A percentile compares a stretch with the other conserved stretches of the same genome.
These are phyloP conservation scores for Rhynchopsitta pachyrhyncha DNA, from an alignment of 2,113 vertebrate genomes.

Conservation along the genomic window DNA sequence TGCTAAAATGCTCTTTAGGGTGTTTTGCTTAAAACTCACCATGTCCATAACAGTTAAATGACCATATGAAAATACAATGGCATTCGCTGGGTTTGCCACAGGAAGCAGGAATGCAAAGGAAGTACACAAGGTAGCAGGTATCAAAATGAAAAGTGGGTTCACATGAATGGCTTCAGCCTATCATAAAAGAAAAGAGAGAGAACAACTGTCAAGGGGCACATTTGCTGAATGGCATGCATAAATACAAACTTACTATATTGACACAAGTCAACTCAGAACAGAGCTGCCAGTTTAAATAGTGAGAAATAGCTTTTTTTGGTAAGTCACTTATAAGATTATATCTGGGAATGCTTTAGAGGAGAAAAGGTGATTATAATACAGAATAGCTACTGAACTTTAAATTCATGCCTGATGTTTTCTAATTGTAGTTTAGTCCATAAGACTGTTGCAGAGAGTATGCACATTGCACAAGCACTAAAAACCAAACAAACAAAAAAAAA, in stretches of 20 bases:
- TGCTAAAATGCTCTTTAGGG: not conserved
- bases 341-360: not conserved
- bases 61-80: conserved; percentile 89
- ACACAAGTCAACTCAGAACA: not conserved
- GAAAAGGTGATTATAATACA: not conserved
- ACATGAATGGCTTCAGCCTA: conserved; percentile 89
- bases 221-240: not conserved
- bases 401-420: not conserved
- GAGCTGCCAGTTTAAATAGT: not conserved
- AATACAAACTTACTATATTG: not conserved
- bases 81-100: conserved; percentile 90
- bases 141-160: conserved; percentile 89
- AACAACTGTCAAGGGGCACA: not conserved
- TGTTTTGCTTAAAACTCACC: conserved; percentile 77
- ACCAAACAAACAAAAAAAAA: not conserved
- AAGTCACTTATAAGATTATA: not conserved
- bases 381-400: not conserved
- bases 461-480: not conserved
- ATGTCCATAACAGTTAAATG: conserved; percentile 86
- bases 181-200: not conserved
- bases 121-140: conserved; percentile 87
- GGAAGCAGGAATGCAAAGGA: conserved; percentile 93
- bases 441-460: not conserved
- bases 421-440: not conserved
- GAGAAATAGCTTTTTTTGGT: not conserved